Percentiles rank a stretch among this genome's conserved stretches.
phyloP scores from a whole-genome alignment of 2,113 vertebrate genomes.

The Brachyhypopomus gauderio region DNA sequence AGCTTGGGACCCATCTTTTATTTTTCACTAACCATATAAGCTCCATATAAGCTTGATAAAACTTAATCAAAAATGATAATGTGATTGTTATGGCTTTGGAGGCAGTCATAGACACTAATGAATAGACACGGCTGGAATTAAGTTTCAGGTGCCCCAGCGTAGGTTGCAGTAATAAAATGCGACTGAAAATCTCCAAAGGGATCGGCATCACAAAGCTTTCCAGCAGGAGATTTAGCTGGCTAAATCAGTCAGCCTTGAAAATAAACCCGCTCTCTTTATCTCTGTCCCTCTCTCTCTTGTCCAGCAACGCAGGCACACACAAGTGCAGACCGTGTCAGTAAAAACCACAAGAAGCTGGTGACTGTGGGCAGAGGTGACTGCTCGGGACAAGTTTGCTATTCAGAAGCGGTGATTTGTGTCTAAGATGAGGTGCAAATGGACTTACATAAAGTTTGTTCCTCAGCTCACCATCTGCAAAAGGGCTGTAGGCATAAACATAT shows the following conservation, averaged over 20 bases:
- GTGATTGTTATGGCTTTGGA: conserved; percentile 32
- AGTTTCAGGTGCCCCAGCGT: conserved; percentile 1
- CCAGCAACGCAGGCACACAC: background rate
- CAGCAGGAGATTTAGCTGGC: background rate
- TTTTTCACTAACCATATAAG: conserved; percentile 28
- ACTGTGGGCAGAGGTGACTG: conserved; percentile 32
- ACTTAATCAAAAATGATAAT: conserved; percentile 39
- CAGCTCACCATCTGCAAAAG: conserved; percentile 7
- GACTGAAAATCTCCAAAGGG: conserved; percentile 13
- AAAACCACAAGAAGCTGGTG: conserved; percentile 29
- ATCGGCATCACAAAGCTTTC: background rate
- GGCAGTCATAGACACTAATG: conserved; percentile 38
- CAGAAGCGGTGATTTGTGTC: background rate
- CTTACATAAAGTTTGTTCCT: conserved; percentile 18
- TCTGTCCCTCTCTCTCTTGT: background rate
- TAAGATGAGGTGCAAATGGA: background rate
- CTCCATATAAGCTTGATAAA: conserved; percentile 30
- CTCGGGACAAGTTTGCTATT: conserved; percentile 32
- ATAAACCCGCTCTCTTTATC: background rate
- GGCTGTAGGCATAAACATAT: background rate
- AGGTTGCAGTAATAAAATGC: conserved; percentile 33
- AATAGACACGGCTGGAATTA: conserved; percentile 34
- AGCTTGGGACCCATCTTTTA: conserved; percentile 11
- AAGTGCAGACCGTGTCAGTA: conserved; percentile 18
- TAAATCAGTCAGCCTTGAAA: conserved; percentile 6